phyloP scores from a whole-genome alignment of 2,888 invertebrate genomes.

The Hypolimnas misippus region DNA sequence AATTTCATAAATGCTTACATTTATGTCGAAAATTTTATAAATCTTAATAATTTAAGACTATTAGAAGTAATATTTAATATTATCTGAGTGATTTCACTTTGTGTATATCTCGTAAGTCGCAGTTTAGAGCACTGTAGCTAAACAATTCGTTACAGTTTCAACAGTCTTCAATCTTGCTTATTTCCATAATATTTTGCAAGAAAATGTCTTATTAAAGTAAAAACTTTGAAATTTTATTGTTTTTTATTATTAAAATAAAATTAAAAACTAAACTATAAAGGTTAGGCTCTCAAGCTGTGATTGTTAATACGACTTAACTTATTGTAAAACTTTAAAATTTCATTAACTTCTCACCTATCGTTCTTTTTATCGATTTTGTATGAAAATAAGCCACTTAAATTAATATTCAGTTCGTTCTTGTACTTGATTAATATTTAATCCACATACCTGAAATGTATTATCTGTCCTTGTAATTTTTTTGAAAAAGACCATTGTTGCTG shows the following conservation, averaged over 20 bases:
- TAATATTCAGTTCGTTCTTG: not conserved
- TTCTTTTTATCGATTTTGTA: not conserved
- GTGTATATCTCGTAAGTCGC: not conserved
- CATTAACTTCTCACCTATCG: not conserved
- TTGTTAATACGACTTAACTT: too few species aligned
- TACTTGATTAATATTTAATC: not conserved
- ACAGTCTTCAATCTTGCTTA: not conserved
- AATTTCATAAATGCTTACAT: not conserved
- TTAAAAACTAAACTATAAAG: too few species aligned
- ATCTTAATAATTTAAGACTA: not conserved
- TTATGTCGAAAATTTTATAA: not conserved
- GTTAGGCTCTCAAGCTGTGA: too few species aligned
- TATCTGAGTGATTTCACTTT: not conserved
- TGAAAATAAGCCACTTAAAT: not conserved
- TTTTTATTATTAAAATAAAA: too few species aligned
- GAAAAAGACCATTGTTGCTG: conserved; percentile 11
- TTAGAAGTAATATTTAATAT: not conserved
- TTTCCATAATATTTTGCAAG: not conserved
- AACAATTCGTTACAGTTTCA: not conserved
- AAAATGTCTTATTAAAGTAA: too few species aligned
- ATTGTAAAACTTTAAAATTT: too few species aligned
- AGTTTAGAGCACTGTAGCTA: not conserved
- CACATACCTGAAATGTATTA: conserved; percentile 41
- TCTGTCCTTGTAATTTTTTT: not conserved
- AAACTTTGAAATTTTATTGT: not conserved